Evolutionary conservation across 2,797 vertebrate genomes (phyloP), one percentile per base, ranked within the genome.

Genomic region (Coranthus polyacanthus): DNA sequence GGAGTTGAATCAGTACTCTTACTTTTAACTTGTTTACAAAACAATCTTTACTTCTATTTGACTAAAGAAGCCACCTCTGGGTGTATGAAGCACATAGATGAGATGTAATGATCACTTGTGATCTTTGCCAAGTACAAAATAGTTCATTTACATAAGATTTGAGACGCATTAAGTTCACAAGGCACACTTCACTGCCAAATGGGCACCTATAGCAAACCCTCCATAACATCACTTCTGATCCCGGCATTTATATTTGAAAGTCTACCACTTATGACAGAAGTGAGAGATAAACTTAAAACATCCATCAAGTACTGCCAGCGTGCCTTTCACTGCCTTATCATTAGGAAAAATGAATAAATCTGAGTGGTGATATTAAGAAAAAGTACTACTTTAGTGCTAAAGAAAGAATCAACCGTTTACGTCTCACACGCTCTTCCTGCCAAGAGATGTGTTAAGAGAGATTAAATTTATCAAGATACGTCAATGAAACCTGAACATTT

Each of bases 401-500:
- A 81, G 41, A 64, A 60, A 78, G 55, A 83, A 70, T 17, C 53
- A 54, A n/a, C 75, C 46, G 63, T 76, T 85, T 68, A 66, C 44
- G 68, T 65, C 44, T 60, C 36, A 46, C 63, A 52, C 45, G 53
- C 57, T 3, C 6, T 15, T n/a, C n/a, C 68, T 16, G 61, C 20
- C 52, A 45, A 45, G 52, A 78, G 54, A 58, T 6, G 55, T 16
- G 29, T 37, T 36, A 56, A 49, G 54, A 69, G 22, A 54, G 51
- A 67, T 57, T 61, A 6, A 18, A 72, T 74, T 63, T 17, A 69
- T 77, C 63, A 60, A 66, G 65, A 65, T 11, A n/a, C n/a, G 26
- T 38, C n/a, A 49, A 58, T 47, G 64, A 56, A 75, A 72, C 11
- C 9, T 15, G 41, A 58, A 66, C 12, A 42, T 12, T 54, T 72